Evolutionary conservation across 2,888 invertebrate species (phyloP), one percentile per base, ranked within the genome.

Genomic region (Sarcophaga subvicina): DNA sequence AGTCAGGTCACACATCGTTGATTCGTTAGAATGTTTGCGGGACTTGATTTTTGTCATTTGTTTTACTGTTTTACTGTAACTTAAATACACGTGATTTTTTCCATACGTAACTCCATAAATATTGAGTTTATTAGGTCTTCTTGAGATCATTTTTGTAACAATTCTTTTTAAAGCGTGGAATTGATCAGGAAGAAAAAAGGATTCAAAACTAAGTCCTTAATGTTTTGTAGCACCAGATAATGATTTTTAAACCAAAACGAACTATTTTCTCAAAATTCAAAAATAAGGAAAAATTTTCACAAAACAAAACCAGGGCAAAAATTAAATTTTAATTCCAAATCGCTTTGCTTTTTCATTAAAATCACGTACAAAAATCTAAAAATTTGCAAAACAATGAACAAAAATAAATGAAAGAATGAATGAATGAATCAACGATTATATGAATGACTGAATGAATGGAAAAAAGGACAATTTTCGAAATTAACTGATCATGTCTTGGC

Each of bases 391-490:
- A 83, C 63, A 75, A 70, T 59, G 63, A 73, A 79, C 12, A 14
- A 45, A 63, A 67, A 66, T 64, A 37, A 37, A 37, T 37, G 37
- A 82, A 82, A 20, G 37, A 47, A 60, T 63, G 22, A 70, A 22
- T 6, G n/a, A 25, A 59, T 27, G 71, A 17, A 67, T 37, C 37
- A 37, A 37, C 37, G 37, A 37, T 8, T 47, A 22, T 63, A 54
- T 25, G 22, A 72, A 14, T 60, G 10, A 73, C 66, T 12, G 17
- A 47, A 62, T 49, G 49, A 72, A 69, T 60, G 54, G n/a, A n/a
- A 12, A 54, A 75, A 80, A 83, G 80, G 83, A 77, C 83, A 80
- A 79, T 83, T 87, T 83, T 64, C 25, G 71, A 78, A 83, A 87
- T 87, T 83, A 87, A 81, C 80, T 80, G 83, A 83, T 87, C 75